phyloP scores from a whole-genome alignment of 2,113 vertebrate genomes.

The Cyphomyrus plagiostoma region DNA sequence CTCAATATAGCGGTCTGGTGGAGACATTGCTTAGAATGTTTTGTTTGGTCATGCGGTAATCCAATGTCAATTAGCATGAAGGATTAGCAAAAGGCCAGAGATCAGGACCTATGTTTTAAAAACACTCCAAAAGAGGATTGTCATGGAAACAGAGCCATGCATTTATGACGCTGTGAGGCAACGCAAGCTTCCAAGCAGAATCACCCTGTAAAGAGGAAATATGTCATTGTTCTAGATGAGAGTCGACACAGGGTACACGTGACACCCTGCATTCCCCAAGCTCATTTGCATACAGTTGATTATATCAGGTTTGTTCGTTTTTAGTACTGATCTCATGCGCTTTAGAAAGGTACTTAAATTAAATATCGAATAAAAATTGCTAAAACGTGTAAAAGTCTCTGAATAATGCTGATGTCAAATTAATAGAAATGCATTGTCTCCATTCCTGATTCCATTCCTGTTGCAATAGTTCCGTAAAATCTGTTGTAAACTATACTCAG shows the following conservation, averaged over 20 bases:
- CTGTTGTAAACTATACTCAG: background rate
- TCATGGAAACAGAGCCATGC: background rate
- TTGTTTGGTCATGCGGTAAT: background rate
- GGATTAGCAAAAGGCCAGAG: background rate
- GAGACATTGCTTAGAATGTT: background rate
- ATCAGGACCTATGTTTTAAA: background rate
- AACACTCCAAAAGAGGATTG: background rate
- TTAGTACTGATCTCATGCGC: background rate
- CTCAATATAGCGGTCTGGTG: background rate
- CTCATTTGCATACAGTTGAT: background rate
- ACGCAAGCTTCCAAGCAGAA: background rate
- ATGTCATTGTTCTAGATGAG: background rate
- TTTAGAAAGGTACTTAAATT: background rate
- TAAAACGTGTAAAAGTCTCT: background rate
- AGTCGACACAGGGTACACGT: background rate
- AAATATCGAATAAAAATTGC: background rate
- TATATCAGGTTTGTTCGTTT: background rate
- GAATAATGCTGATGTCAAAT: background rate
- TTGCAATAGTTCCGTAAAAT: background rate
- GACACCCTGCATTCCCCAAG: background rate
- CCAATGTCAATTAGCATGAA: background rate
- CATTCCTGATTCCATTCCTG: background rate
- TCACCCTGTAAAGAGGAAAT: background rate
- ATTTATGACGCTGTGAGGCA: background rate
- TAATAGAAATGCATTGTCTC: background rate